phyloP scores from a whole-genome alignment of 1,140 invertebrate genomes.

The Drosophila ananassae region DNA sequence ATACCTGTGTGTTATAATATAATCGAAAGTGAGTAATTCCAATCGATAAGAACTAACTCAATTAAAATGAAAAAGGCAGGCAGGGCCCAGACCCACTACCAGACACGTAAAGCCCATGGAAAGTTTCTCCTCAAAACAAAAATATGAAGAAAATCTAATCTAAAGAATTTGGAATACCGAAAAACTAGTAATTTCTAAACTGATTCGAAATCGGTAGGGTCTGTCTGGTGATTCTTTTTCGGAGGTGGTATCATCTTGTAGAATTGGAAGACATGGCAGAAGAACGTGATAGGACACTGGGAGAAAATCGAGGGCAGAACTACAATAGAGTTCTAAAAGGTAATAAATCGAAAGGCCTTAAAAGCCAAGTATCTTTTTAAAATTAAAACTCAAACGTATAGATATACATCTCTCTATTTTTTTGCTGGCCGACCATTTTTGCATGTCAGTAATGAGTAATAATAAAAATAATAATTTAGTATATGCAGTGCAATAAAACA shows the following conservation, averaged over 20 bases:
- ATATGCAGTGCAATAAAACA: constrained; percentile 67
- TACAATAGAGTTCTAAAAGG: not conserved
- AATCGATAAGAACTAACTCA: constrained; percentile 35
- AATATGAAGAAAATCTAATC: constrained; percentile 7
- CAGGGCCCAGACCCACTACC: not conserved
- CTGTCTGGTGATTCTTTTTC: not conserved
- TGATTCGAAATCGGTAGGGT: not conserved
- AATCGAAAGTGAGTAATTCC: constrained; percentile 42
- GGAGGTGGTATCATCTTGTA: not conserved
- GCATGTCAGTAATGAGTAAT: constrained; percentile 25
- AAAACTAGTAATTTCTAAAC: not conserved
- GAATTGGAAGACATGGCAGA: not conserved
- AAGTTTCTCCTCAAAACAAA: constrained; percentile 15
- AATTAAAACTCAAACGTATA: too few species aligned
- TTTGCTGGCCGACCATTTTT: too few species aligned
- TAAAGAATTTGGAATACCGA: not conserved
- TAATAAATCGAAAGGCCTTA: too few species aligned
- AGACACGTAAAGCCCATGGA: constrained; percentile 16
- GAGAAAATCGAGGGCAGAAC: not conserved
- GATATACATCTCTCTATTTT: too few species aligned
- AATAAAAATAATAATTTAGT: constrained; percentile 72
- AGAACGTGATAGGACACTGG: not conserved
- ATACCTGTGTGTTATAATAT: constrained; percentile 5
- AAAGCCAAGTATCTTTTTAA: too few species aligned
- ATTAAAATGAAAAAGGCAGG: constrained; percentile 7